Conservation (phyloP, 2,797 vertebrate species). For the Rhinatrema bivittatum region DNA sequence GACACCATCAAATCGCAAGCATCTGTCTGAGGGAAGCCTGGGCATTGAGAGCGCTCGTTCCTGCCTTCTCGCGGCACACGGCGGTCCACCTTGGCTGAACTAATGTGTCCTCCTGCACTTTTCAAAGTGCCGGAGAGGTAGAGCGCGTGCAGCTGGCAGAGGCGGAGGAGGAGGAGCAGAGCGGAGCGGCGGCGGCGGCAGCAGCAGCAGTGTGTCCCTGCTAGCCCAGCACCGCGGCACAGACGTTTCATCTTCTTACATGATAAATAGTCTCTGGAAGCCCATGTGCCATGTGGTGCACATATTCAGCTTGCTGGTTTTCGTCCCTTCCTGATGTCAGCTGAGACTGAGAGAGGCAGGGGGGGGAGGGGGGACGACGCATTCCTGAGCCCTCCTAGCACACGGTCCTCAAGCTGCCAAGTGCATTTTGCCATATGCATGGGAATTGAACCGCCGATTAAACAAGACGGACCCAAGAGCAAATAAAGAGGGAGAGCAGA, state of each 20-base stretch:
- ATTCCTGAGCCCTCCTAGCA: background rate
- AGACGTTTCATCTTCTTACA: conserved; percentile 9
- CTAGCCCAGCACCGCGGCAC: background rate
- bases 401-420: background rate
- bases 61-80: background rate
- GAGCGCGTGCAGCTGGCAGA: no score
- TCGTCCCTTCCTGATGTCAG: conserved; percentile 7
- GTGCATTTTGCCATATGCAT: no score
- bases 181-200: conserved; percentile 11
- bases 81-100: accelerated
- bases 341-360: no score
- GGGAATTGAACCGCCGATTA: no score
- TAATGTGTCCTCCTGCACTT: background rate
- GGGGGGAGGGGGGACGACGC: no score
- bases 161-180: no score
- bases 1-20: conserved; percentile 20
- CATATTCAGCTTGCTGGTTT: background rate
- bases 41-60: conserved; percentile 17
- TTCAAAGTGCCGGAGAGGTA: conserved; percentile 13
- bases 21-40: conserved; percentile 5
- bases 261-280: conserved; percentile 22
- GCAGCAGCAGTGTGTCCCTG: background rate
- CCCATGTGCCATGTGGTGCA: conserved; percentile 3
- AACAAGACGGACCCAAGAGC: no score
- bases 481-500: no score